Evolutionary conservation across 2,888 invertebrate species (phyloP), one percentile per base, ranked within the genome.

Genomic region (Pantelozetes paolii): DNA sequence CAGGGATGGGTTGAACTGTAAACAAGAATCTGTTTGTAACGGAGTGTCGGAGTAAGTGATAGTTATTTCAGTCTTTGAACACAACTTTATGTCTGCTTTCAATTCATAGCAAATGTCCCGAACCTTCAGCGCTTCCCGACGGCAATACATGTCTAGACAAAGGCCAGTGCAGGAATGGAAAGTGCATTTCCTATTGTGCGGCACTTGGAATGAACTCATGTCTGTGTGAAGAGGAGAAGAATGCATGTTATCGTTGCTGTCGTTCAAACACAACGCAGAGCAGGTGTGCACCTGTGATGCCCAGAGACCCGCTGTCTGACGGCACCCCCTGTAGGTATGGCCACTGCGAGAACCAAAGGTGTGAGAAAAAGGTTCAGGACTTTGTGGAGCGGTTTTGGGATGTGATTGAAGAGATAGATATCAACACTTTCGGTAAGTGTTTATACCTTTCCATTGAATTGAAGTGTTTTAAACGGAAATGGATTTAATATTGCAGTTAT

Each of bases 341-440:
- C 54, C 94, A 94, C 83, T 98, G 97, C 81, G 94, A 94, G 83
- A 92, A 92, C 92, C 96, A 96, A 11, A 87, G 90, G 32, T 97
- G 96, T 81, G 92, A 94, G 82, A 94, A 94, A 83, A 93, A 94
- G 0, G 91, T 93, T 76, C 93, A 94, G 82, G 95, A 96, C 81
- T 92, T 96, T 30, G 94, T 96, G 13, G 94, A 95, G 82, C 87
- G 96, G 40, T 93, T 97, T 83, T 97, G 96, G 94, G 93, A 94
- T 82, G 94, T 97, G 71, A 95, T 97, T 76, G 95, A 96, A 83
- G 94, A 95, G 80, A 94, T 95, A 75, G 94, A 94, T 83, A 94
- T 94, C 75, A 94, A 93, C 82, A 92, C 92, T 81, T 92, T 81
- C 64, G 94, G 79, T 85, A 79, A 79, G 81, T 78, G 1, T 26